Conservation (phyloP, 2,797 vertebrate genomes). For the Xenentodon cancila region DNA sequence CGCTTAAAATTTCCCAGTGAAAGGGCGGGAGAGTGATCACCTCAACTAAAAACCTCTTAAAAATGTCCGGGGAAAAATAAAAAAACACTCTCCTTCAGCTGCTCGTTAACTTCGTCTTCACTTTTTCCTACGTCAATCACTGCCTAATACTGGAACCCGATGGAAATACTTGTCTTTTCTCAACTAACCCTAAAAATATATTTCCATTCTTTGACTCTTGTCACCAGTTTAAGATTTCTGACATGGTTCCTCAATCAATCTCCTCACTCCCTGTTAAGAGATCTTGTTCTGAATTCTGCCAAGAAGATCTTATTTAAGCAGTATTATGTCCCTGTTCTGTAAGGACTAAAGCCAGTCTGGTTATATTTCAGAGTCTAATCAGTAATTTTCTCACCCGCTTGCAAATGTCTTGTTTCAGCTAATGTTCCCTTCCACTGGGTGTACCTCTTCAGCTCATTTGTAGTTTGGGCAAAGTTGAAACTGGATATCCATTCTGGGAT, state of each 20-base stretch:
- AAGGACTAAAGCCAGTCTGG: neutral
- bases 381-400: too few species aligned
- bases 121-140: slow-evolving; percentile 4
- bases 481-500: too few species aligned
- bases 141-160: neutral
- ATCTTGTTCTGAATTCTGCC: neutral
- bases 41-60: slow-evolving; percentile 7
- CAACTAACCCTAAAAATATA: neutral
- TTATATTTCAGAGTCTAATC: too few species aligned
- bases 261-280: neutral
- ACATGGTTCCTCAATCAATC: slow-evolving; percentile 7
- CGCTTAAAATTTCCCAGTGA: too few species aligned
- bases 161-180: neutral
- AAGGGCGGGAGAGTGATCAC: too few species aligned
- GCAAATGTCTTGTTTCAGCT: too few species aligned
- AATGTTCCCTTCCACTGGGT: too few species aligned
- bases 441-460: too few species aligned
- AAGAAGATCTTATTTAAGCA: neutral
- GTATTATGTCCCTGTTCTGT: neutral
- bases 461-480: too few species aligned
- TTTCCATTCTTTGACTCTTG: slow-evolving; percentile 3
- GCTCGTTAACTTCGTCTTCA: slow-evolving; percentile 23
- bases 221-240: slow-evolving; percentile 8
- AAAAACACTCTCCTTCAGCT: slow-evolving; percentile 10
- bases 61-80: slow-evolving; percentile 20